Conservation (phyloP, 2,113 vertebrate species). For the Ia io region DNA sequence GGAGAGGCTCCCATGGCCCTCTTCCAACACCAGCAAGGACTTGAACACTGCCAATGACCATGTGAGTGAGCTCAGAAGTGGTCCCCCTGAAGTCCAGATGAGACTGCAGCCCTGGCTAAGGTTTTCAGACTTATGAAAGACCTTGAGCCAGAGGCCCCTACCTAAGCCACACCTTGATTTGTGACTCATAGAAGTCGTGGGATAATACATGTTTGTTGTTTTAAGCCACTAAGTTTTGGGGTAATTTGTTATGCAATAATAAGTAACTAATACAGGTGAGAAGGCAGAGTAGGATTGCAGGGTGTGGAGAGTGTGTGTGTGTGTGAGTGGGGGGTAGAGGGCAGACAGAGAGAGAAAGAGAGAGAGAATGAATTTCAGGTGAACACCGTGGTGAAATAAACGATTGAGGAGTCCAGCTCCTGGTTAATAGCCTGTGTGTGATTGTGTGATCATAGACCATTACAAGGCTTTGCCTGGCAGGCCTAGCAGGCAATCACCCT, state of each 20-base stretch:
- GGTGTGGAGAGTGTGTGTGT: neutral
- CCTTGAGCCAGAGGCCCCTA: neutral
- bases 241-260: neutral
- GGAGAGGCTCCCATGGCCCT: neutral
- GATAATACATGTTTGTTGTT: neutral
- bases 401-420: neutral
- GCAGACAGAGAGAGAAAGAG: neutral
- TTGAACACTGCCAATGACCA: neutral
- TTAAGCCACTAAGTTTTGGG: neutral
- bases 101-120: neutral
- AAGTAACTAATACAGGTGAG: neutral
- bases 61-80: neutral
- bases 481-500: neutral
- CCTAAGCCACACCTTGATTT: neutral
- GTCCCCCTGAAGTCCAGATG: fast-evolving
- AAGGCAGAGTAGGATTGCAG: neutral
- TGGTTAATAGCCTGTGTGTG: neutral
- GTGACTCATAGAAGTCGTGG: neutral
- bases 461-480: neutral
- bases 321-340: neutral
- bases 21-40: neutral
- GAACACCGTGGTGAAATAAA: neutral
- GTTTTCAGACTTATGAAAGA: neutral
- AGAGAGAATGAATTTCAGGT: neutral
- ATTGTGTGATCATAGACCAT: neutral